phyloP scores from a whole-genome alignment of 1,140 invertebrate genomes.

The Bombus impatiens region DNA sequence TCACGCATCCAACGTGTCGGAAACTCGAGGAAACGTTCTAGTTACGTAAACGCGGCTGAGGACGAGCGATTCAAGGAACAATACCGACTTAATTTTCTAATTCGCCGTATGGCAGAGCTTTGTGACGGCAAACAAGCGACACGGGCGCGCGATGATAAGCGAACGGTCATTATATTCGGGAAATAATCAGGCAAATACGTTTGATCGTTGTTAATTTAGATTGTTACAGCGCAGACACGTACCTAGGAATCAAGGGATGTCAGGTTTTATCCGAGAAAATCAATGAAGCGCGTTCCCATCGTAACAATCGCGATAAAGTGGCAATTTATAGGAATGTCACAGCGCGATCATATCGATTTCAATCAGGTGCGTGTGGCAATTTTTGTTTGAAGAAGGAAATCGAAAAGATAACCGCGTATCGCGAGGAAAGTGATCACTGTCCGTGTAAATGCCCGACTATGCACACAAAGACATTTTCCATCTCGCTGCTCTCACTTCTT shows the following conservation, averaged over 20 bases:
- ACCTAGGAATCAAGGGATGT: background rate
- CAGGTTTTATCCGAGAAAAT: background rate
- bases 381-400: too few relatives aligned
- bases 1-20: background rate
- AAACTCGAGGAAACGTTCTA: background rate
- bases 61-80: background rate
- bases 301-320: too few relatives aligned
- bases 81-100: background rate
- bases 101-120: background rate
- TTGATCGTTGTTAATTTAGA: slow-evolving; percentile 57
- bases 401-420: too few relatives aligned
- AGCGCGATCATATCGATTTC: too few relatives aligned
- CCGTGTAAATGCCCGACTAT: too few relatives aligned
- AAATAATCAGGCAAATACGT: slow-evolving; percentile 2
- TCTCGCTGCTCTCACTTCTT: too few relatives aligned
- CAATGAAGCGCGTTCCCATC: background rate
- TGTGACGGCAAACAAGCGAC: background rate
- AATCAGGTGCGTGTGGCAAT: too few relatives aligned
- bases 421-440: too few relatives aligned
- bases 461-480: too few relatives aligned
- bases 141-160: slow-evolving; percentile 4
- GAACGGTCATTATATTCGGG: background rate
- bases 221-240: background rate
- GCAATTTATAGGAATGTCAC: background rate
- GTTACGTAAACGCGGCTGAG: background rate